A percentile compares a stretch with the other conserved stretches of the same genome.
Evolutionary conservation across 1,140 invertebrate species (phyloP).

Genomic region (Calephelis virginiensis): DNA sequence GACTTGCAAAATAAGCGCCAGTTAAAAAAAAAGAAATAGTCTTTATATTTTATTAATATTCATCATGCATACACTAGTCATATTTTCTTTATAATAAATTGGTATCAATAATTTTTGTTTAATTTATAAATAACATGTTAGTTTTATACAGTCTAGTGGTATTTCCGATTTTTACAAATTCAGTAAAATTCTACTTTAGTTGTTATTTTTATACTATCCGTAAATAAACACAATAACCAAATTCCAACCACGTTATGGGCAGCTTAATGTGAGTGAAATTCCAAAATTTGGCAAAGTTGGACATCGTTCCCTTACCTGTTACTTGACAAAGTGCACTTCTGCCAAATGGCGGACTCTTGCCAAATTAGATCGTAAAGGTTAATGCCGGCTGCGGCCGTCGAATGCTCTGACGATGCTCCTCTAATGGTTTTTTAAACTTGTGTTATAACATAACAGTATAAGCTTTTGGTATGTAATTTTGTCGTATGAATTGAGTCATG

Average conservation of each 20-base stretch:
- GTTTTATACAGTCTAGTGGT: no score
- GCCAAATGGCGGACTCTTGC: constrained; percentile 44
- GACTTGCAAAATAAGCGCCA: no score
- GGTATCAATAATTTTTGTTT: no score
- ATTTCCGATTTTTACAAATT: no score
- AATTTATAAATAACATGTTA: no score
- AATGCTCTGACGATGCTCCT: constrained; percentile 26
- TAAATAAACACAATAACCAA: not conserved
- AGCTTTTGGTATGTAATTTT: not conserved
- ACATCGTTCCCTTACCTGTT: constrained; percentile 41
- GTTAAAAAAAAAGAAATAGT: no score
- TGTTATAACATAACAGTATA: not conserved
- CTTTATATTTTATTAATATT: no score
- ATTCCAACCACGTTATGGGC: not conserved
- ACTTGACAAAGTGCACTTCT: constrained; percentile 39
- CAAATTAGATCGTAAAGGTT: constrained; percentile 57
- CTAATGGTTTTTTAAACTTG: constrained; percentile 33
- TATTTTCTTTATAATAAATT: no score
- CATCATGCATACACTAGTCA: no score
- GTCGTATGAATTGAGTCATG: not conserved
- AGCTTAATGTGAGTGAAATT: constrained; percentile 8
- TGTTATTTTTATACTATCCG: not conserved
- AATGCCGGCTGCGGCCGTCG: constrained; percentile 34
- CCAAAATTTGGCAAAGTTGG: constrained; percentile 35
- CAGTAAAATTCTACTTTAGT: not conserved